Evolutionary conservation across 2,113 vertebrate genomes (phyloP).

Genomic region (Bos indicus): DNA sequence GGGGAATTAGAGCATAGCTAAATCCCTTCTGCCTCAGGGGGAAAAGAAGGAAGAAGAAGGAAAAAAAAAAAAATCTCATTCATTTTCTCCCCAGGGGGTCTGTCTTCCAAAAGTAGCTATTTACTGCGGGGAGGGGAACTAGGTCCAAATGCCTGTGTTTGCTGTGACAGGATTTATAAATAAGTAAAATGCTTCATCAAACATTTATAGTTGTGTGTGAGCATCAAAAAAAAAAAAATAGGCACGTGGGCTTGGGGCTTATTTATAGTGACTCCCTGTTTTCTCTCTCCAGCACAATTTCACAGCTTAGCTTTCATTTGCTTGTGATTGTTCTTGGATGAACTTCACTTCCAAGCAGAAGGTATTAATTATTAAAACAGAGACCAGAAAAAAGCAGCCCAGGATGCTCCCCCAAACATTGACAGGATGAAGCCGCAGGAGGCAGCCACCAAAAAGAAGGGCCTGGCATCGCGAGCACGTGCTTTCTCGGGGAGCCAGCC

Average conservation of each 20-base stretch:
- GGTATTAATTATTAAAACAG: constrained; percentile 72
- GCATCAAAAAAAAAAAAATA: constrained; percentile 55
- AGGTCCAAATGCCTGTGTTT: constrained; percentile 65
- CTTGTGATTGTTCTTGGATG: constrained; percentile 65
- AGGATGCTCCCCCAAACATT: constrained; percentile 16
- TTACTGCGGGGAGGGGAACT: constrained; percentile 35
- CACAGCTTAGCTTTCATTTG: constrained; percentile 74
- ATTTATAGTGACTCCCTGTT: constrained; percentile 77
- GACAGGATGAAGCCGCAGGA: constrained; percentile 31
- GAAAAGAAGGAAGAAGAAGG: background rate
- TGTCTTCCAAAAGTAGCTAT: constrained; percentile 59
- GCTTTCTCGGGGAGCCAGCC: background rate
- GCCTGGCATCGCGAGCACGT: background rate
- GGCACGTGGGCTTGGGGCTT: constrained; percentile 45
- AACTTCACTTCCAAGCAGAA: constrained; percentile 70
- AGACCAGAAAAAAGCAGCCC: constrained; percentile 22
- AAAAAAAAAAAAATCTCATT: background rate
- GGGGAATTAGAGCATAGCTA: constrained; percentile 50
- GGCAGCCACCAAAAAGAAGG: background rate
- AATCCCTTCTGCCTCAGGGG: constrained; percentile 17
- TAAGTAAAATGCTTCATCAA: constrained; percentile 82
- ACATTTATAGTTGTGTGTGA: constrained; percentile 81
- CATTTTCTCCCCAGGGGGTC: constrained; percentile 64
- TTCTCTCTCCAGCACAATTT: constrained; percentile 74
- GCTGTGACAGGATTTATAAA: constrained; percentile 72